Evolutionary conservation across 2,113 vertebrate species (phyloP).

Genomic region (Baryphthengus martii): DNA sequence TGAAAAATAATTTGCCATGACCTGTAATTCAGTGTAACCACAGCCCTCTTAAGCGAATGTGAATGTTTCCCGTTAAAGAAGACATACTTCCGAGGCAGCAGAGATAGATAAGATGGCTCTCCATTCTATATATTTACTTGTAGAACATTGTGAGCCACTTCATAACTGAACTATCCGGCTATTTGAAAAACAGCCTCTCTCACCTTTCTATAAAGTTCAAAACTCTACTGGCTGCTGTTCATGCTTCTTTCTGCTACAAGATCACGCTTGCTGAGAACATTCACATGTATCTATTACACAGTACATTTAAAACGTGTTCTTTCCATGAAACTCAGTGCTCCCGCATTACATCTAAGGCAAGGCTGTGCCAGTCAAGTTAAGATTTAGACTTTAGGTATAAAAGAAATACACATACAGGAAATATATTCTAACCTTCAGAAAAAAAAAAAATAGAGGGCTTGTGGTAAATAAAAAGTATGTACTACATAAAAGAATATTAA

Average conservation of each 20-base stretch:
- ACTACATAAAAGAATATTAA: neutral
- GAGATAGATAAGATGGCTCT: neutral
- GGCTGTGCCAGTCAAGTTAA: neutral
- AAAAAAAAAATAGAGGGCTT: neutral
- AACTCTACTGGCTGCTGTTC: neutral
- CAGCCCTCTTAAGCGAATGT: fast-evolving
- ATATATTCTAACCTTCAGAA: neutral
- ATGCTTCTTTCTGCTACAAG: neutral
- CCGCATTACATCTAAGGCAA: neutral
- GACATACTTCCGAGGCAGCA: neutral
- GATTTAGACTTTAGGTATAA: neutral
- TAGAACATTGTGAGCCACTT: neutral
- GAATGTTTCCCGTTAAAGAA: neutral
- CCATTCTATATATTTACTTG: neutral
- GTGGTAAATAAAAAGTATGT: neutral
- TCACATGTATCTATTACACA: neutral
- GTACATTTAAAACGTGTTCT: neutral
- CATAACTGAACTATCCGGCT: neutral
- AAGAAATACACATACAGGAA: neutral
- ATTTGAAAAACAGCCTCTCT: neutral
- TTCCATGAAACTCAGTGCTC: neutral
- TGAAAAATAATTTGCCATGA: neutral
- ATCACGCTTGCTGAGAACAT: neutral
- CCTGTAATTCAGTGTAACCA: neutral
- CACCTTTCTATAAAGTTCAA: neutral